phyloP scores from a whole-genome alignment of 2,113 vertebrate species.

The Dromaius novaehollandiae region DNA sequence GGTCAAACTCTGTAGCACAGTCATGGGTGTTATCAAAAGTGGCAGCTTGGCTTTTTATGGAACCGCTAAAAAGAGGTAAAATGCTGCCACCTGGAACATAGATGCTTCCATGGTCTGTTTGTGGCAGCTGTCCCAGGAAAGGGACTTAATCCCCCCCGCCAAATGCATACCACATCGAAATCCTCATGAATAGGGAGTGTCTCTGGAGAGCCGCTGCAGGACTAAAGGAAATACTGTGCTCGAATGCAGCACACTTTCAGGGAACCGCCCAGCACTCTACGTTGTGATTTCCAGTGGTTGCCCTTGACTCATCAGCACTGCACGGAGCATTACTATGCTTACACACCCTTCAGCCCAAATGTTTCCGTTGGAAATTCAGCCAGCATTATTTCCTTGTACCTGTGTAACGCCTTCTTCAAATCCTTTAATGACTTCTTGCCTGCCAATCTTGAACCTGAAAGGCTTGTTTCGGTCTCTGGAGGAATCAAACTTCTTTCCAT shows the following conservation, averaged over 20 bases:
- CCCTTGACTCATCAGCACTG: not conserved
- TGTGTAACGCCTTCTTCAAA: constrained; percentile 97
- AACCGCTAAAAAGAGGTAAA: not conserved
- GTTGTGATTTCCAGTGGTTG: not conserved
- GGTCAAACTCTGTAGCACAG: not conserved
- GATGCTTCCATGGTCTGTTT: not conserved
- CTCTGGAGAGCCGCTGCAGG: not conserved
- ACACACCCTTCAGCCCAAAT: not conserved
- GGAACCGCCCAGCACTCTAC: not conserved
- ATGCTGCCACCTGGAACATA: not conserved
- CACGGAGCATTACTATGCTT: not conserved
- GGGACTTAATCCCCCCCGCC: not conserved
- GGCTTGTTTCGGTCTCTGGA: constrained; percentile 99
- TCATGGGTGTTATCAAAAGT: not conserved
- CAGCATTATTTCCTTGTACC: constrained; percentile 73
- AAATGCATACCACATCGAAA: not conserved
- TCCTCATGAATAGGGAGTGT: not conserved
- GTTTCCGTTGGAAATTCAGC: not conserved
- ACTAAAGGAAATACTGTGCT: not conserved
- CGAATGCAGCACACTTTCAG: accelerated
- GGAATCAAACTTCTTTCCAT: constrained; percentile 99
- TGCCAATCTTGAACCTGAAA: constrained; percentile 96
- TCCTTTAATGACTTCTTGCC: constrained; percentile 96
- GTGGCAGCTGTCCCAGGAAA: not conserved
- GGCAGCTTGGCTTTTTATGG: not conserved